These are phyloP conservation scores for Autographa pulchrina DNA, from an alignment of 2,888 invertebrate species.

Conservation along the genomic window DNA sequence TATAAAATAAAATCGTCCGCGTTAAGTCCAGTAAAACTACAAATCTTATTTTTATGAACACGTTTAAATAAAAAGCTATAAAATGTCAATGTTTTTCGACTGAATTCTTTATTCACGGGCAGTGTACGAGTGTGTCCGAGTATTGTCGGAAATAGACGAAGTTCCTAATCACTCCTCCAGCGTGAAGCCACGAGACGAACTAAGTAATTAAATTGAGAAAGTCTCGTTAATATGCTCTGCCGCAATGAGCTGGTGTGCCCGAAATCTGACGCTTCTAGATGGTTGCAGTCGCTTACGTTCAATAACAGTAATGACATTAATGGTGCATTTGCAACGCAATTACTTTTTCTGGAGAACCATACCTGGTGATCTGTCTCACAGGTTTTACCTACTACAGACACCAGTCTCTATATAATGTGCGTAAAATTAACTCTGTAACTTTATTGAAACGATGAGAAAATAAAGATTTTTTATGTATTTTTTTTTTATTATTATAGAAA, in stretches of 20 bases:
- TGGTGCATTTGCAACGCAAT: too few species aligned
- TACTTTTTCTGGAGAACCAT: too few species aligned
- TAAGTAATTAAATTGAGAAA: conserved; percentile 3
- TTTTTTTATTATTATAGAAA: too few species aligned
- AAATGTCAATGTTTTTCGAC: not conserved
- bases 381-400: too few species aligned
- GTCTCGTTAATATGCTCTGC: not conserved
- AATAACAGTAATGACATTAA: not conserved
- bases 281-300: not conserved
- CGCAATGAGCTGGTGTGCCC: not conserved
- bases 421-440: too few species aligned
- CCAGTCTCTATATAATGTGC: too few species aligned
- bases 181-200: not conserved
- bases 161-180: not conserved
- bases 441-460: too few species aligned
- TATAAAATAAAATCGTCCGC: conserved; percentile 45
- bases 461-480: too few species aligned
- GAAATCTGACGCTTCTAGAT: not conserved
- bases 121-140: not conserved
- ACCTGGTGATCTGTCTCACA: too few species aligned
- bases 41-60: conserved; percentile 20
- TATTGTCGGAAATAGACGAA: not conserved
- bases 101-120: not conserved
- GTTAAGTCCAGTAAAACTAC: conserved; percentile 36
- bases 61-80: not conserved